Evolutionary conservation across 1,140 invertebrate species (phyloP).

Genomic region (Harlomillsia oculata): DNA sequence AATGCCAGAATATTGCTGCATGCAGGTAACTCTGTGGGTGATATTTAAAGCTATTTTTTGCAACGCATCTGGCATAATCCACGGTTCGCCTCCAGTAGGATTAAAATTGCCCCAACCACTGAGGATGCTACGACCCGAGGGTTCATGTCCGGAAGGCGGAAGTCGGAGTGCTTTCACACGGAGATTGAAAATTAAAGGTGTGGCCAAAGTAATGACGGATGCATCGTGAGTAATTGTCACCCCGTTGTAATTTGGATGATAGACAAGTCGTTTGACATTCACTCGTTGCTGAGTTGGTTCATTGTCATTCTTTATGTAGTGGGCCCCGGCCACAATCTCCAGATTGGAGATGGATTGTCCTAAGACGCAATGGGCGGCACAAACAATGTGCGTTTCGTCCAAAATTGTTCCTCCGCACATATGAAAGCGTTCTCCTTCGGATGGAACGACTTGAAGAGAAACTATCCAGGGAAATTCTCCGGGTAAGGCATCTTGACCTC

Average conservation of each 20-base stretch:
- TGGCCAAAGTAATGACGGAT: neutral
- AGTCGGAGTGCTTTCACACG: constrained; percentile 1
- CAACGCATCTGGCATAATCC: neutral
- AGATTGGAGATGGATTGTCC: neutral
- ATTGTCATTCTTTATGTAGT: constrained; percentile 2
- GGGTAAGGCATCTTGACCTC: neutral
- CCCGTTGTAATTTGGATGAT: neutral
- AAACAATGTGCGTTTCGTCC: constrained; percentile 2
- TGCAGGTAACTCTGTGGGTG: neutral
- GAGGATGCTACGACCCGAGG: neutral
- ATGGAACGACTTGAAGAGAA: constrained; percentile 6
- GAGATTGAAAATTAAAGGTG: constrained; percentile 12
- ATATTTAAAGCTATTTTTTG: neutral
- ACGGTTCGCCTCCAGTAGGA: neutral
- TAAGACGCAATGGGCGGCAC: constrained; percentile 6
- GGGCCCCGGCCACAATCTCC: constrained; percentile 6
- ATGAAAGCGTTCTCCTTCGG: neutral
- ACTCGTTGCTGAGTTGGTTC: constrained; percentile 3
- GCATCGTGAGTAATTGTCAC: neutral
- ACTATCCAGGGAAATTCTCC: constrained; percentile 20
- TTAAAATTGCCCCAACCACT: constrained; percentile 7
- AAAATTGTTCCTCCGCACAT: constrained; percentile 3
- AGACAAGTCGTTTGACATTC: neutral
- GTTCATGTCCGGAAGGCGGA: neutral
- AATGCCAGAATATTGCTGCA: neutral